Conservation (phyloP, 2,113 vertebrate species). For the Microtus montanus region DNA sequence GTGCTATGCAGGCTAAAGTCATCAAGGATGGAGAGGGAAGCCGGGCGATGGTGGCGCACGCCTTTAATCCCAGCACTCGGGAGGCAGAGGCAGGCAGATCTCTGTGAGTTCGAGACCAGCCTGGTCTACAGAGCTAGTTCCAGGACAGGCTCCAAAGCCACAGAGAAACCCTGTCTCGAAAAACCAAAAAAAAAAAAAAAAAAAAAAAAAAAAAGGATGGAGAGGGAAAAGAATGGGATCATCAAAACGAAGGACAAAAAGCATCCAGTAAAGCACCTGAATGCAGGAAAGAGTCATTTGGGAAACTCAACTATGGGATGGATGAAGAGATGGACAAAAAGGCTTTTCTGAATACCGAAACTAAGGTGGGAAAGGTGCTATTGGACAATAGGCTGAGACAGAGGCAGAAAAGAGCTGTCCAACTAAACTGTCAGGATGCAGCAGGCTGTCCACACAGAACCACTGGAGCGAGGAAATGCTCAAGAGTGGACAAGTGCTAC, state of each 20-base stretch:
- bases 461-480: not conserved
- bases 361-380: accelerated
- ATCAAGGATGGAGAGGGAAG: not conserved
- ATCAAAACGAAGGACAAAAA: not conserved
- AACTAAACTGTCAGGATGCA: not conserved
- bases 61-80: too few relatives aligned
- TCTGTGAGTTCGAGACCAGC: too few relatives aligned
- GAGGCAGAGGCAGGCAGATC: too few relatives aligned
- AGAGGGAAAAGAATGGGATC: not conserved
- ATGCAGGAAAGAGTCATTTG: not conserved
- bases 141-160: too few relatives aligned
- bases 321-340: not conserved
- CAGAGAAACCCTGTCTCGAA: too few relatives aligned
- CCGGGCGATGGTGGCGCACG: too few relatives aligned
- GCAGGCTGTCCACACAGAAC: not conserved
- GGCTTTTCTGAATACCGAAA: not conserved
- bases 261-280: not conserved
- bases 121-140: too few relatives aligned
- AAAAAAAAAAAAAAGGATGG: too few relatives aligned
- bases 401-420: not conserved
- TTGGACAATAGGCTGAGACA: not conserved
- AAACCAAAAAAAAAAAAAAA: too few relatives aligned
- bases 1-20: not conserved
- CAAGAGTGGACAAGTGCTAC: not conserved
- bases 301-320: not conserved